Evolutionary conservation across 2,113 vertebrate genomes (phyloP).

Genomic region (Acrocephalus kingi): DNA sequence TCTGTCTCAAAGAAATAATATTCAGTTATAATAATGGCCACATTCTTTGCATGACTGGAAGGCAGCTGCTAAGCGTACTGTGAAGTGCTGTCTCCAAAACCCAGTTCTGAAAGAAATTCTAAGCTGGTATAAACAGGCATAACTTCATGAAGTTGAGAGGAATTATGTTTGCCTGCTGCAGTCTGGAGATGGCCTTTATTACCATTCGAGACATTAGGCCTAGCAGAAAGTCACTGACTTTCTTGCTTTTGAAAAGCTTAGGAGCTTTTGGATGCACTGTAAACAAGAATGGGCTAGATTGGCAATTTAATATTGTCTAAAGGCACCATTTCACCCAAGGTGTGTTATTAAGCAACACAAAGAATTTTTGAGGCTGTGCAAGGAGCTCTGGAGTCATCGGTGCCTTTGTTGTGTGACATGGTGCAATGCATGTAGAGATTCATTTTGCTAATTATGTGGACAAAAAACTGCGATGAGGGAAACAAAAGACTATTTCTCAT

Average conservation of each 20-base stretch:
- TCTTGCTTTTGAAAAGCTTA: neutral
- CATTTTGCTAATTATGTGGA: conserved; percentile 57
- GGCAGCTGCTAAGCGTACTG: conserved; percentile 9
- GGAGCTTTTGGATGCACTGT: neutral
- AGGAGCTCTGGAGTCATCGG: neutral
- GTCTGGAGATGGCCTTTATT: conserved; percentile 11
- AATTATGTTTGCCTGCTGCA: neutral
- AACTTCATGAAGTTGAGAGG: conserved; percentile 13
- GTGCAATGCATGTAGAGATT: conserved; percentile 30
- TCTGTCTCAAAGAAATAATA: conserved; percentile 32
- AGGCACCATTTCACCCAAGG: neutral
- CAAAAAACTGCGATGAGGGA: conserved; percentile 28
- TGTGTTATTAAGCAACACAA: conserved; percentile 34
- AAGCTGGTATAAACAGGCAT: neutral
- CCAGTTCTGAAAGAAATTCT: neutral
- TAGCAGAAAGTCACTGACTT: neutral
- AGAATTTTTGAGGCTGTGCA: neutral
- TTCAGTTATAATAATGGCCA: conserved; percentile 11
- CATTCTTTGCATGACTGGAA: conserved; percentile 30
- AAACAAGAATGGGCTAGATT: conserved; percentile 9
- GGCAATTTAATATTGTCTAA: conserved; percentile 20
- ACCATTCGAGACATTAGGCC: neutral
- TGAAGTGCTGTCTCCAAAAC: neutral
- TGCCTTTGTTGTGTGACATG: conserved; percentile 42
- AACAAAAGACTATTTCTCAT: conserved; percentile 45